Evolutionary conservation across 2,797 vertebrate species (phyloP), one percentile per base, ranked within the genome.

Genomic region (Molossus alvarezi): DNA sequence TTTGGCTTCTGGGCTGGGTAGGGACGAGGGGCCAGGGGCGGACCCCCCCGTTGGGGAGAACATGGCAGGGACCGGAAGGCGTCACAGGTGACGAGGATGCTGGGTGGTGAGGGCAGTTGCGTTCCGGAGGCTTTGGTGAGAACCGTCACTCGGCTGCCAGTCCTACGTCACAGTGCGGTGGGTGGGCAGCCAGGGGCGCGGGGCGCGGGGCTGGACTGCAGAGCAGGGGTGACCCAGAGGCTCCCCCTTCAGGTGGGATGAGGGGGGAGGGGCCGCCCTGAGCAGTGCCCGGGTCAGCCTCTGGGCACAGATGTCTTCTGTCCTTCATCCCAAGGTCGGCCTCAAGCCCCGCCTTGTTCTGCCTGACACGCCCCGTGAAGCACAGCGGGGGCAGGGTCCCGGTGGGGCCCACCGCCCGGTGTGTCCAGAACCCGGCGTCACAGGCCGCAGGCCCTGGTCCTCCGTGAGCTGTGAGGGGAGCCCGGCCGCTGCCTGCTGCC

Each of bases 341-440:
- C 75, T 41, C 41, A 45, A 53, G 51, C 51, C 51, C 51, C 51
- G 12, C 57, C 37, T 29, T 0, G 13, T 33, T 9, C 27, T 33
- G 60, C 41, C 57, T 1, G 7, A n/a, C 7, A 45, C 6, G 0
- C 25, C 69, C 3, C 0, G 37, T 14, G 57, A 23, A 27, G 29
- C 29, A 8, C 4, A 12, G 2, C 9, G 27, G n/a, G 64, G 5
- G 5, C 23, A 27, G 6, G 53, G 5, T 5, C 1, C 0, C 57
- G 10, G 67, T 10, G 18, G 33, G 27, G 15, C 64, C 64, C n/a
- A 17, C 64, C n/a, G 18, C 33, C 33, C 15, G 14, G n/a, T 5
- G 15, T 33, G 23, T 3, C 57, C 0, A 21, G 51, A 57, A 3
- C 75, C 11, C 3, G 75, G 76, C 57, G 76, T 13, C 13, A 14